Evolutionary conservation across 2,888 invertebrate species (phyloP), one percentile per base, ranked within the genome.

Genomic region (Baronia brevicornis): DNA sequence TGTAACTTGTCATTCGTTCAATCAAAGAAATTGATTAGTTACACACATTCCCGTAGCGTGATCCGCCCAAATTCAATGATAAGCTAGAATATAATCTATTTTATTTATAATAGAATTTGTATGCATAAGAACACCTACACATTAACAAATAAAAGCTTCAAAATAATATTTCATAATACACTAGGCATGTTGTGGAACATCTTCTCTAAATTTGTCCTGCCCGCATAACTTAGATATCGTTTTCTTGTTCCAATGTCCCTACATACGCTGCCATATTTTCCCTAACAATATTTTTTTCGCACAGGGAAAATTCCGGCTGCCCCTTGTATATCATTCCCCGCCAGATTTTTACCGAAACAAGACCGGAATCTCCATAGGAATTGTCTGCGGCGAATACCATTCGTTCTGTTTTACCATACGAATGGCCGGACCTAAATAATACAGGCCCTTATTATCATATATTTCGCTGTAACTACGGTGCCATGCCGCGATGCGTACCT

Each of bases 361-460:
- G 74, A 68, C 57, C 69, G 62, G 66, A 79, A 84, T 82, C 79
- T 78, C 75, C 82, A 84, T 84, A 78, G 78, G 65, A 84, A 84
- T 84, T 54, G 82, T 72, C 62, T 64, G 68, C 69, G 64, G 67
- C 73, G 74, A 75, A 80, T 80, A 78, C 73, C 70, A 68, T 51
- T 65, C 69, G 66, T 69, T 65, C 70, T 62, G 64, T 74, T 79
- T 84, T 84, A 82, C 64, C 82, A 80, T 80, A 78, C 71, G 70
- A 82, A 84, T 78, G 62, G 77, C 69, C 57, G 74, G 70, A 69
- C 74, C 69, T 73, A 79, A 82, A 80, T 80, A 75, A 79, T 71
- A 65, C 51, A 50, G 41, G 28, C 54, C 64, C 72, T 64, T 69
- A 75, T 80, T 78, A 67, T 52, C 78, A 77, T 80, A 78, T 62